Evolutionary conservation across 2,888 invertebrate genomes (phyloP).

Genomic region (Dysmachus trigonus): DNA sequence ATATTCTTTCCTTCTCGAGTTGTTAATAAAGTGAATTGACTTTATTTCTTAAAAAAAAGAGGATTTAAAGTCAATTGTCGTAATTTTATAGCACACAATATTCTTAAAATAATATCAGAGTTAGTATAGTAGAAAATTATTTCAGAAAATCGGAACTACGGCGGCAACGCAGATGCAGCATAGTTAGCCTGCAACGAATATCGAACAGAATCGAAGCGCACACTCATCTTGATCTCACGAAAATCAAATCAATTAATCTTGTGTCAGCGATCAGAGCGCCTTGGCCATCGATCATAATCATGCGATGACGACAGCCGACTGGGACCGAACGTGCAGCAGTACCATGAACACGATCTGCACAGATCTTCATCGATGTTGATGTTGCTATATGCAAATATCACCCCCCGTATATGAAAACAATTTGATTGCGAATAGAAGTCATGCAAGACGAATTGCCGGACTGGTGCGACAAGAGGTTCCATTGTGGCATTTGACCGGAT

Average conservation of each 20-base stretch:
- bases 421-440: not conserved
- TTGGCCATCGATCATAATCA: conserved; percentile 28
- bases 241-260: conserved; percentile 43
- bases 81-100: too few species aligned
- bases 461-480: not conserved
- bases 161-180: not conserved
- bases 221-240: conserved; percentile 38
- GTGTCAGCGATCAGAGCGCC: conserved; percentile 8
- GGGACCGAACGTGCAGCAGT: not conserved
- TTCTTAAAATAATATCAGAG: too few species aligned
- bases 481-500: not conserved
- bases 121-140: not conserved
- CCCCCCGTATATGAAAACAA: not conserved
- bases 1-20: too few species aligned
- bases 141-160: not conserved
- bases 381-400: not conserved
- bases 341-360: not conserved
- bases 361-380: not conserved
- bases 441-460: not conserved
- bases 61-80: too few species aligned
- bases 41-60: too few species aligned
- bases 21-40: too few species aligned
- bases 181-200: not conserved
- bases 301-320: conserved; percentile 1
- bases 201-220: conserved; percentile 19